Percentiles rank a stretch among this genome's conserved stretches.
phyloP scores from a whole-genome alignment of 2,113 vertebrate species.

The Myotis lucifugus region DNA sequence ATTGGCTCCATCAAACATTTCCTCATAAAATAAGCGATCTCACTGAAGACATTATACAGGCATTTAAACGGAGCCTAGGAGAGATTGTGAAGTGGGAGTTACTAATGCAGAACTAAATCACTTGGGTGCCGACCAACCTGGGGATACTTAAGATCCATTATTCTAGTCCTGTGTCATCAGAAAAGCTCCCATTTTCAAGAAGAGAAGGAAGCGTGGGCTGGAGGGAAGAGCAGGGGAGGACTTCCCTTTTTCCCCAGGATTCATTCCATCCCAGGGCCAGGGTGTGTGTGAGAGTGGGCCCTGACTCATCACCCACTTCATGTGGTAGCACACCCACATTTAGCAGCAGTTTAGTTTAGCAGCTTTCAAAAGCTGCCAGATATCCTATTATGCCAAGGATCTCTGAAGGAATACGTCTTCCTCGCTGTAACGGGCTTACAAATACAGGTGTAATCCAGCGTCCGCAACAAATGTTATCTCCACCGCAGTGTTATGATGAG shows the following conservation, averaged over 20 bases:
- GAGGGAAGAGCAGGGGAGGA: conserved; percentile 26
- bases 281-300: conserved; percentile 70
- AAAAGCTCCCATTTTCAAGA: conserved; percentile 63
- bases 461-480: conserved; percentile 66
- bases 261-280: conserved; percentile 68
- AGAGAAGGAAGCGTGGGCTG: background rate
- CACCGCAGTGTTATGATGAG: conserved; percentile 41
- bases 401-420: conserved; percentile 61
- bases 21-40: conserved; percentile 48
- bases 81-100: conserved; percentile 53
- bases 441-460: conserved; percentile 73
- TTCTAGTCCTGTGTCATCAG: conserved; percentile 31
- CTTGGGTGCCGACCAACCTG: conserved; percentile 32
- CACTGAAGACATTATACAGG: background rate
- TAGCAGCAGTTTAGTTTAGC: conserved; percentile 81
- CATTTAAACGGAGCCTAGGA: conserved; percentile 35
- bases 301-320: conserved; percentile 79
- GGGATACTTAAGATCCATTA: conserved; percentile 50
- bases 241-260: conserved; percentile 58
- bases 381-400: conserved; percentile 76
- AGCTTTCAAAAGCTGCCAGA: conserved; percentile 68
- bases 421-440: conserved; percentile 71
- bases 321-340: conserved; percentile 61
- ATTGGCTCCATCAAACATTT: background rate
- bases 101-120: conserved; percentile 60